These are phyloP conservation scores for Amphiura filiformis DNA, from an alignment of 35 echinoderm and acorn worm genomes.

Conservation along the genomic window DNA sequence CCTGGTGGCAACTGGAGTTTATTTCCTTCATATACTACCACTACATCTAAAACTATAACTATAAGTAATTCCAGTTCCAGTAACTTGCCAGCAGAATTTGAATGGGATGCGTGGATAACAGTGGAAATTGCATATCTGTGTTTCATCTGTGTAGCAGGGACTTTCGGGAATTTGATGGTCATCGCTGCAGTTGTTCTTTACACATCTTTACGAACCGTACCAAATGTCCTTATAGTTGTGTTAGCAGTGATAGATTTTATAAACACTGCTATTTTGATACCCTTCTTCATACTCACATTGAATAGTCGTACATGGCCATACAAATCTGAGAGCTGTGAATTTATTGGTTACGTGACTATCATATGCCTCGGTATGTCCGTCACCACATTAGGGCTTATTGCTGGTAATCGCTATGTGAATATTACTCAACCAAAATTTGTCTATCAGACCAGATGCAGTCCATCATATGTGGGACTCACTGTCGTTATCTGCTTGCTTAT, in stretches of 20 bases:
- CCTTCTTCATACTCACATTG: slow-evolving; percentile 64
- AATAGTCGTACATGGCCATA: slow-evolving; percentile 59
- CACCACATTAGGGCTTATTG: slow-evolving; percentile 51
- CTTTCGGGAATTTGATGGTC: slow-evolving; percentile 70
- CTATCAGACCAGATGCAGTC: slow-evolving; percentile 52
- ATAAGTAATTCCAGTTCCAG: not conserved
- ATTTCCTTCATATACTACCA: not conserved
- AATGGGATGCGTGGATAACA: not conserved
- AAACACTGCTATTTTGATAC: slow-evolving; percentile 28
- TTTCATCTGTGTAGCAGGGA: slow-evolving; percentile 49
- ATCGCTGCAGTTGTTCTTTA: slow-evolving; percentile 64
- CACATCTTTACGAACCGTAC: slow-evolving; percentile 37
- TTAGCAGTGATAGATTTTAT: slow-evolving; percentile 56
- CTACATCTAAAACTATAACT: not conserved
- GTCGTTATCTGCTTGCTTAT: not conserved
- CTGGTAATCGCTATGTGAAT: slow-evolving; percentile 63
- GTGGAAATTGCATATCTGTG: slow-evolving; percentile 51
- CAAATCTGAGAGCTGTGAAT: slow-evolving; percentile 18
- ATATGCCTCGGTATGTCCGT: slow-evolving; percentile 66
- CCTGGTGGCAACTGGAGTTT: not conserved
- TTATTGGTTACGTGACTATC: slow-evolving; percentile 67
- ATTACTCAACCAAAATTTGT: slow-evolving; percentile 57
- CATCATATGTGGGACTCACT: not conserved
- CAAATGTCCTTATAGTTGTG: slow-evolving; percentile 69
- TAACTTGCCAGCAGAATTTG: not conserved